Evolutionary conservation across 2,113 vertebrate genomes (phyloP), one percentile per base, ranked within the genome.

Genomic region (Cinclus cinclus): DNA sequence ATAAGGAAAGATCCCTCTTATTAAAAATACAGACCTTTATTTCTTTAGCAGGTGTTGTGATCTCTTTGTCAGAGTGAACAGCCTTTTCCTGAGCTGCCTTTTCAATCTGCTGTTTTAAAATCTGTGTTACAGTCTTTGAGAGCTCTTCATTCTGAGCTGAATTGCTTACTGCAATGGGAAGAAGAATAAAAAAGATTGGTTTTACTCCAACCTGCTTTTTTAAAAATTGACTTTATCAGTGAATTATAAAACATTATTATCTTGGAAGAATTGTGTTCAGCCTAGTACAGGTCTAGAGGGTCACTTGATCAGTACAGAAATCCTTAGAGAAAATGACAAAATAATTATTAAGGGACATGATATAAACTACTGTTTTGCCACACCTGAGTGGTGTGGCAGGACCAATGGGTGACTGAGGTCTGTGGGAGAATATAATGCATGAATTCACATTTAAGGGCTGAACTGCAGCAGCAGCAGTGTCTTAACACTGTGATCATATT

Each of bases 21-120:
- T 69, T 75, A 59, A 90, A 96, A 93, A 44, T 68, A 88, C 92
- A 76, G 93, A 99, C 99, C 98, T 99, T 99, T 59, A 98, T 95
- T 95, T 98, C 97, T 96, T 99, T 99, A 83, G 97, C 97, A 91
- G 98, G 86, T 35, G 96, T 91, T 53, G 97, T 95, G 22, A 49
- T 67, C 47, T 95, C 94, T 98, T 91, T 97, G 37, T 97, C 95
- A 84, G 96, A 82, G 56, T 87, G 89, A 90, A 71, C 58, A 30
- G 82, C 58, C 25, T 97, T 98, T 90, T 98, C 98, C 83, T 99
- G 99, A 92, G 98, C 98, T 92, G 98, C 98, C 97, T 97, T 99
- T 96, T 99, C 99, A 98, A 99, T 99, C 41, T 98, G 99, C 92
- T 98, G 92, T 86, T 98, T 99, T 97, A 99, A 98, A 96, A 99